Percentiles rank a stretch among this genome's conserved stretches.
These are phyloP conservation scores for Zootoca vivipara DNA, from an alignment of 2,113 vertebrate species.

Conservation along the genomic window DNA sequence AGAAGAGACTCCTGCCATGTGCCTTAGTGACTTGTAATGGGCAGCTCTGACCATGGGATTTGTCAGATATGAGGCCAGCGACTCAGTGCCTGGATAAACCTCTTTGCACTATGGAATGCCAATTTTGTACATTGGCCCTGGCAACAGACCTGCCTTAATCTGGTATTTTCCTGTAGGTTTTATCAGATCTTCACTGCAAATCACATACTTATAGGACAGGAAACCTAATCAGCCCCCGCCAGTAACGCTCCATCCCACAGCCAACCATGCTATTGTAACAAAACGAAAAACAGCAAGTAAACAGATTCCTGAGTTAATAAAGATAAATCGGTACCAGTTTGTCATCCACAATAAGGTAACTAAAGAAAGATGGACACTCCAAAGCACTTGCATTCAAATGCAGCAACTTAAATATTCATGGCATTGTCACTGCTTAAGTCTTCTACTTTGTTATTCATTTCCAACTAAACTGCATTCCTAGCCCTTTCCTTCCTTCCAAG, in stretches of 20 bases:
- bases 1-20: neutral
- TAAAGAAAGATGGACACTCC: slow-evolving; percentile 22
- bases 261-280: rapidly evolving
- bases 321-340: neutral
- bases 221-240: neutral
- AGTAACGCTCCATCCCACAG: slow-evolving; percentile 12
- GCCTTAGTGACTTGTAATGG: neutral
- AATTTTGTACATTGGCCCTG: neutral
- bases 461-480: neutral
- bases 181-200: neutral
- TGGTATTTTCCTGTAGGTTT: neutral
- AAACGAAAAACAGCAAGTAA: slow-evolving; percentile 13
- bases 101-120: neutral
- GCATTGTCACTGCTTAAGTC: slow-evolving; percentile 14
- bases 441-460: slow-evolving; percentile 35
- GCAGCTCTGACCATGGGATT: neutral
- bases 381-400: slow-evolving; percentile 35
- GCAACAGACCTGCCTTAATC: neutral
- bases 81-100: neutral
- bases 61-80: neutral
- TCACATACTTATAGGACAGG: neutral
- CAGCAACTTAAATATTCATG: slow-evolving; percentile 15
- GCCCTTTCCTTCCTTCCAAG: slow-evolving; percentile 1
- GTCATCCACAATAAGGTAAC: neutral
- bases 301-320: slow-evolving; percentile 20